phyloP scores from a whole-genome alignment of 2,888 invertebrate genomes.

The Caenorhabditis wallacei region DNA sequence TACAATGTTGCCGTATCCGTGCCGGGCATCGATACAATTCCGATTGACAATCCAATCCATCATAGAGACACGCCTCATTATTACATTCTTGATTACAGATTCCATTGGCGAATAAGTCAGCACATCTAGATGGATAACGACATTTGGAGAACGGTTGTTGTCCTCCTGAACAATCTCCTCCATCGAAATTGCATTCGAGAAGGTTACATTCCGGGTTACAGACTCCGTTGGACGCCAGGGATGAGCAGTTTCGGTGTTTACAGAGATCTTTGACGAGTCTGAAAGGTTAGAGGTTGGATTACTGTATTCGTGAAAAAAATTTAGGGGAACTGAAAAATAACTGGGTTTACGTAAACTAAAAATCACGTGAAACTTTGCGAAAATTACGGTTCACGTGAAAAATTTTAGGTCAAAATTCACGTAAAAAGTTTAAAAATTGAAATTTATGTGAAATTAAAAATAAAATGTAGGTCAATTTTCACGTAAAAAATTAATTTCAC shows the following conservation, averaged over 20 bases:
- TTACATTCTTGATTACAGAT: conserved; percentile 74
- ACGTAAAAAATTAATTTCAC: too few species aligned
- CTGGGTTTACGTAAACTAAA: too few species aligned
- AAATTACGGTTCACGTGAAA: too few species aligned
- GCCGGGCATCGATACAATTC: conserved; percentile 60
- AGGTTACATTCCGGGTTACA: conserved; percentile 98
- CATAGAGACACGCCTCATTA: conserved; percentile 95
- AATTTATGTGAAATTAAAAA: too few species aligned
- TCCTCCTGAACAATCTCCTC: conserved; percentile 87
- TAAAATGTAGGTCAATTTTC: too few species aligned
- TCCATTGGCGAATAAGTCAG: conserved; percentile 74
- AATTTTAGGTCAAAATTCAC: too few species aligned
- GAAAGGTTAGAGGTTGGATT: too few species aligned
- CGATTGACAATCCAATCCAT: conserved; percentile 94
- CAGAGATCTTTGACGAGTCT: conserved; percentile 52
- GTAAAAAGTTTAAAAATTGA: too few species aligned
- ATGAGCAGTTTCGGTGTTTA: conserved; percentile 87
- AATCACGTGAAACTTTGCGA: too few species aligned
- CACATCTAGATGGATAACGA: conserved; percentile 85
- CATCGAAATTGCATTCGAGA: conserved; percentile 98
- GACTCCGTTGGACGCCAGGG: conserved; percentile 92
- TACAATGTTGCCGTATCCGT: conserved; percentile 62
- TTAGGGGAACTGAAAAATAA: too few species aligned
- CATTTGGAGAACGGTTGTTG: conserved; percentile 77
- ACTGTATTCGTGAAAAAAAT: too few species aligned